These are phyloP conservation scores for Cherax destructor DNA, from an alignment of 1,140 invertebrate genomes.

Conservation along the genomic window DNA sequence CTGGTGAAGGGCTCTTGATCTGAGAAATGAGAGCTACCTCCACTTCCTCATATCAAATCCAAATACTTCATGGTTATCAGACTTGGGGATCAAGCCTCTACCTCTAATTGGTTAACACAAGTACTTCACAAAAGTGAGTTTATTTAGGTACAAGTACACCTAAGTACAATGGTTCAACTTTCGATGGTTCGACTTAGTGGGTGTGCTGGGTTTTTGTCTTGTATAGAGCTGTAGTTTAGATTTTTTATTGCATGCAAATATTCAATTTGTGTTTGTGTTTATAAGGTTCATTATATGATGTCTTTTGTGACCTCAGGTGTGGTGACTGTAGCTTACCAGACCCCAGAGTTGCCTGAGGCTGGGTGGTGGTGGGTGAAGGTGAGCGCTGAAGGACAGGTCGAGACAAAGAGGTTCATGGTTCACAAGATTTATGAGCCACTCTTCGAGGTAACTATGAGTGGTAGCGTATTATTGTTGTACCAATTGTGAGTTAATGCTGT, in stretches of 20 bases:
- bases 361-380: constrained; percentile 51
- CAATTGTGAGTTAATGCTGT: too few species aligned
- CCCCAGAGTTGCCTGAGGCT: constrained; percentile 42
- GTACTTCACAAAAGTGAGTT: too few species aligned
- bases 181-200: too few species aligned
- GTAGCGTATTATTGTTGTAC: too few species aligned
- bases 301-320: constrained; percentile 16
- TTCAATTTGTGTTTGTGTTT: neutral
- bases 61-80: too few species aligned
- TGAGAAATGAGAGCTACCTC: too few species aligned
- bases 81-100: too few species aligned
- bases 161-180: neutral
- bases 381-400: neutral
- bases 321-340: constrained; percentile 5
- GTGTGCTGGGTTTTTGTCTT: neutral
- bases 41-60: neutral
- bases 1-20: neutral
- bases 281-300: neutral
- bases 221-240: neutral
- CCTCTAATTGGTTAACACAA: too few species aligned
- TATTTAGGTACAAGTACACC: neutral
- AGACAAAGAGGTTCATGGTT: constrained; percentile 49
- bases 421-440: constrained; percentile 55
- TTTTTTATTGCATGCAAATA: neutral
- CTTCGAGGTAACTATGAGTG: constrained; percentile 27